phyloP scores from a whole-genome alignment of 1,140 invertebrate species.

The Aphelenchoides besseyi region DNA sequence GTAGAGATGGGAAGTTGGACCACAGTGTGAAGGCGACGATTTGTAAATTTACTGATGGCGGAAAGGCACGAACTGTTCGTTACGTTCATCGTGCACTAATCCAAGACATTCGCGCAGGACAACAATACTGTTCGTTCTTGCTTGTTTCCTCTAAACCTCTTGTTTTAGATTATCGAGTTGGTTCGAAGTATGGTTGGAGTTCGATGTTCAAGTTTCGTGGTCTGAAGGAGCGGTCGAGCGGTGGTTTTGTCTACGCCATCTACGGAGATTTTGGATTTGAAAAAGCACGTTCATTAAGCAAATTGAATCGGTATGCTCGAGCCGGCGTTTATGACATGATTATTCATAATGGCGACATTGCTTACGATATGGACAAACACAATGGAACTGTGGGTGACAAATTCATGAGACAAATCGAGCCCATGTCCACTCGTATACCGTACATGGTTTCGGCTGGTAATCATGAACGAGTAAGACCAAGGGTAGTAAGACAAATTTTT shows the following conservation, averaged over 20 bases:
- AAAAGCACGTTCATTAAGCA: constrained; percentile 65
- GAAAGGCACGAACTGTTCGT: neutral
- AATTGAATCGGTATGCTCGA: constrained; percentile 64
- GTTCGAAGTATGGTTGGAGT: constrained; percentile 63
- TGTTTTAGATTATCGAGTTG: constrained; percentile 62
- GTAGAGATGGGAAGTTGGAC: neutral
- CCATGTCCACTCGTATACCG: constrained; percentile 78
- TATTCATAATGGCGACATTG: constrained; percentile 66
- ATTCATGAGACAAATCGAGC: constrained; percentile 83
- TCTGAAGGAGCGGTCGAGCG: constrained; percentile 56
- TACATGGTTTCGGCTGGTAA: constrained; percentile 88
- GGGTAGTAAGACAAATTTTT: no score
- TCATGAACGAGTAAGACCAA: no score
- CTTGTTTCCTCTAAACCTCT: no score
- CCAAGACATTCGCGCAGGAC: constrained; percentile 23
- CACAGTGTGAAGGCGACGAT: constrained; percentile 17
- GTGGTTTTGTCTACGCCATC: constrained; percentile 64
- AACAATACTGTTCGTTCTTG: constrained; percentile 24
- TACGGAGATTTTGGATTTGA: constrained; percentile 67
- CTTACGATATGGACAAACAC: constrained; percentile 85
- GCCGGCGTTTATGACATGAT: constrained; percentile 65
- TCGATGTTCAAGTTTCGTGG: constrained; percentile 63
- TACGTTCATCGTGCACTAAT: constrained; percentile 28
- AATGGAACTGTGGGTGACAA: constrained; percentile 77
- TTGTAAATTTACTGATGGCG: constrained; percentile 29